phyloP scores from a whole-genome alignment of 2,113 vertebrate species.

The Tupaia chinensis region DNA sequence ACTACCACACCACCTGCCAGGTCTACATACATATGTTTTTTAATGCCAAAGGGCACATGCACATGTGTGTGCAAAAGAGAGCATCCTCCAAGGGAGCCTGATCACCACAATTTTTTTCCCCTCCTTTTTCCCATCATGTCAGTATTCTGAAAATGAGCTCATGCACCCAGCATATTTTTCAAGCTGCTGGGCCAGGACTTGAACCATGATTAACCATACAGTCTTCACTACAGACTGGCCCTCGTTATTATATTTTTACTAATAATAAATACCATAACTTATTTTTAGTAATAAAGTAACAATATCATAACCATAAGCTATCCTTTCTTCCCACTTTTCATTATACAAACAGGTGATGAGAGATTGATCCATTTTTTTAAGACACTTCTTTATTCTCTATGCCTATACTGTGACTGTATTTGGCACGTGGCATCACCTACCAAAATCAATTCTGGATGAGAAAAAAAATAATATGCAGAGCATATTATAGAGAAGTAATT shows the following conservation, averaged over 20 bases:
- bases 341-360: neutral
- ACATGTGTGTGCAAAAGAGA: no score
- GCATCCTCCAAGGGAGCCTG: no score
- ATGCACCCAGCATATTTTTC: no score
- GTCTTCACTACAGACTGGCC: no score
- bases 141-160: no score
- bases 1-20: no score
- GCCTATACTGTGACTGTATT: neutral
- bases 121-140: no score
- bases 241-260: neutral
- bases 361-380: neutral
- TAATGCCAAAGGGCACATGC: no score
- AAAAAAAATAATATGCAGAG: conserved; percentile 14
- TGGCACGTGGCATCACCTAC: conserved; percentile 2
- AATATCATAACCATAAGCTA: neutral
- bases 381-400: neutral
- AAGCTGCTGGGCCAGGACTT: no score
- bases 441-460: conserved; percentile 33
- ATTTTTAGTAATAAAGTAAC: conserved; percentile 22
- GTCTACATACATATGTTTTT: no score
- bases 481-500: conserved; percentile 13
- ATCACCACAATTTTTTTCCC: no score
- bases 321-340: neutral
- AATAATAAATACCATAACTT: neutral
- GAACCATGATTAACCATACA: no score